phyloP scores from a whole-genome alignment of 2,113 vertebrate genomes.

The Myiagra hebetior region DNA sequence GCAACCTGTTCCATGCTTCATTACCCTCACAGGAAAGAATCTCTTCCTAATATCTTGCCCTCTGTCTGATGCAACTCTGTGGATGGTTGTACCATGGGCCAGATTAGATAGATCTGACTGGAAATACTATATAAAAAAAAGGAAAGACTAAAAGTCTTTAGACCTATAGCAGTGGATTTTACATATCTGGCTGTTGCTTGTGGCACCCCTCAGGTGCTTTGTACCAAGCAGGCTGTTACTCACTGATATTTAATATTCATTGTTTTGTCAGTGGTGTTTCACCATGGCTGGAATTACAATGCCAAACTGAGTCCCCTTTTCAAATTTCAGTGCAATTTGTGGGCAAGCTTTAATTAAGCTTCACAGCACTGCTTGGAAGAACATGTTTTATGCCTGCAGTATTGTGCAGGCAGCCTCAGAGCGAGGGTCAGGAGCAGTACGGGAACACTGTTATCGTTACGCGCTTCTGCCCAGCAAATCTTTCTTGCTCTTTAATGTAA shows the following conservation, averaged over 20 bases:
- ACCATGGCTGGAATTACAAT: background rate
- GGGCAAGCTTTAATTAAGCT: background rate
- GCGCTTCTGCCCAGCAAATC: background rate
- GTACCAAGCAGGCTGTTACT: background rate
- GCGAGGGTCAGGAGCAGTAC: background rate
- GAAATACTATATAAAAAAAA: background rate
- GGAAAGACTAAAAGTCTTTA: background rate
- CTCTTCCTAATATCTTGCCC: background rate
- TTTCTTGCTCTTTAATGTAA: conserved; percentile 4
- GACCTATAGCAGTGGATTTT: background rate
- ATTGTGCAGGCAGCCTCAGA: background rate
- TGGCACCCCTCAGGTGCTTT: background rate
- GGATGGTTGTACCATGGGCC: background rate
- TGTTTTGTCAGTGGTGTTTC: background rate
- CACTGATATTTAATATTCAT: background rate
- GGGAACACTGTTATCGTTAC: background rate
- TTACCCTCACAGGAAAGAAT: background rate
- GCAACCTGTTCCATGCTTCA: background rate
- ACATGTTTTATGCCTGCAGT: background rate
- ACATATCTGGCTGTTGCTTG: background rate
- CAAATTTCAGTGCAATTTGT: background rate
- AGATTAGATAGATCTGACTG: background rate
- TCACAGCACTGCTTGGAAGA: background rate
- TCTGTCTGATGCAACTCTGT: background rate
- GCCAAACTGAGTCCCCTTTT: background rate